These are phyloP conservation scores for Scopus umbretta DNA, from an alignment of 2,113 vertebrate genomes.

Conservation along the genomic window DNA sequence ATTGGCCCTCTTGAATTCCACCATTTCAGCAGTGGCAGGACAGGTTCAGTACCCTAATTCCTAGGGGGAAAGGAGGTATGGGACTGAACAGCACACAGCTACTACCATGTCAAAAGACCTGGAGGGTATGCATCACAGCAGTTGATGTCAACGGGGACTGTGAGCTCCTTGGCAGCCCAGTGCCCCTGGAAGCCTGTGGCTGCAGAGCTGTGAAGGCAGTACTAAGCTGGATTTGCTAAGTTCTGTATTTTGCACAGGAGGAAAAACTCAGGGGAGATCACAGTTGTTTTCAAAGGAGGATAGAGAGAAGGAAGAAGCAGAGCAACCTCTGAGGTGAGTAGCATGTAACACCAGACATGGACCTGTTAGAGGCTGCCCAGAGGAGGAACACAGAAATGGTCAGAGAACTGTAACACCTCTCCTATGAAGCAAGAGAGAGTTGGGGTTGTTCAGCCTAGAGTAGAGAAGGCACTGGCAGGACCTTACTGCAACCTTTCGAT, in stretches of 20 bases:
- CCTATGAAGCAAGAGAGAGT: not conserved
- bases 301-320: not conserved
- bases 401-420: not conserved
- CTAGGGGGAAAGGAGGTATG: not conserved
- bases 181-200: not conserved
- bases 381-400: not conserved
- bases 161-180: not conserved
- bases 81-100: not conserved
- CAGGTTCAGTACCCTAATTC: not conserved
- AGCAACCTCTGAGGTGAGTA: not conserved
- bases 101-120: not conserved
- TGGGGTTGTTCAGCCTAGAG: not conserved
- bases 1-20: not conserved
- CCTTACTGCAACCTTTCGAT: not conserved
- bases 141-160: not conserved
- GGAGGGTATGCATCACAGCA: not conserved
- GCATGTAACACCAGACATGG: not conserved
- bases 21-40: not conserved
- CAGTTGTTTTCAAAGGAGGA: not conserved
- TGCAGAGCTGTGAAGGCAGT: not conserved
- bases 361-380: not conserved
- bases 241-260: not conserved
- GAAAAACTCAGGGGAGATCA: not conserved
- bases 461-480: not conserved
- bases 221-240: not conserved